Evolutionary conservation across 2,797 vertebrate species (phyloP).

Genomic region (Hirundo rustica): DNA sequence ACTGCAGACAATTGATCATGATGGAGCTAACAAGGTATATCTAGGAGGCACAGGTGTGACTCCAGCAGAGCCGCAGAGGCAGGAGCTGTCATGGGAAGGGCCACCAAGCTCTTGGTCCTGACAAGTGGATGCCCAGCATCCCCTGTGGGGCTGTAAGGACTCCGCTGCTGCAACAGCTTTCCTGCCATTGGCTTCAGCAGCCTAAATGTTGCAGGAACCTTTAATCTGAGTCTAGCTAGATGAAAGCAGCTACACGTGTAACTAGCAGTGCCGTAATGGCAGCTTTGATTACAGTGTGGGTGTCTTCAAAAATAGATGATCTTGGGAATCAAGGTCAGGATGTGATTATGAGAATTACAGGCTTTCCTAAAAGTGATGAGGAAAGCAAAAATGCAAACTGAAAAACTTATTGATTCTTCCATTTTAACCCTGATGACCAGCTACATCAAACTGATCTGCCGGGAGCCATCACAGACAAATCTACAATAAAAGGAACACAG

Average conservation of each 20-base stretch:
- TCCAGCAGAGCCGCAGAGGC: not conserved
- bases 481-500: not conserved
- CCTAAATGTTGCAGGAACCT: not conserved
- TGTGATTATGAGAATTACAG: conserved; percentile 5
- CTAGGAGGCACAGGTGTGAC: not conserved
- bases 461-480: not conserved
- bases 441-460: not conserved
- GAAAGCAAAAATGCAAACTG: not conserved
- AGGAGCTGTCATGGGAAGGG: not conserved
- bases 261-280: not conserved
- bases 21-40: not conserved
- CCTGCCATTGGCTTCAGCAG: not conserved
- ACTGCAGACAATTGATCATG: not conserved
- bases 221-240: conserved; percentile 20
- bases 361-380: not conserved
- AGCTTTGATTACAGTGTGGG: conserved; percentile 7
- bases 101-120: not conserved
- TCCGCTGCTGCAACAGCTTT: not conserved
- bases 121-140: not conserved
- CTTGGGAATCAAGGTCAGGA: not conserved
- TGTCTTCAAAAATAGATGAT: conserved; percentile 2
- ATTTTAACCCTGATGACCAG: not conserved
- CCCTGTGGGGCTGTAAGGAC: not conserved
- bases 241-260: not conserved
- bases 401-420: conserved; percentile 18